A percentile compares a stretch with the other conserved stretches of the same genome.
Evolutionary conservation across 2,113 vertebrate genomes (phyloP).

Genomic region (Trichechus manatus): DNA sequence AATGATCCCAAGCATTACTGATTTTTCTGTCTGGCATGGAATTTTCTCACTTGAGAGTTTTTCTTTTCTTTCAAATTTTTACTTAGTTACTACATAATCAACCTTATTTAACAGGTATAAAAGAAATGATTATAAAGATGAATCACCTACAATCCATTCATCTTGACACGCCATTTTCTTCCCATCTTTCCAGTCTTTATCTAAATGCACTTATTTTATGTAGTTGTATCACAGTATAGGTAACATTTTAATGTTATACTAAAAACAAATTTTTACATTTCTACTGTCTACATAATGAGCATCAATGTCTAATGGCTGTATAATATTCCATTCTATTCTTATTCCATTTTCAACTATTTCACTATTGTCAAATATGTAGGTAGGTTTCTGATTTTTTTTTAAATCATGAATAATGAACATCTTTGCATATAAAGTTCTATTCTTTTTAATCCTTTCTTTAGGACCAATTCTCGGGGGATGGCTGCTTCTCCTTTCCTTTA

Average conservation of each 20-base stretch:
- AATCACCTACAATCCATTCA: conserved; percentile 11
- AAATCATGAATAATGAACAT: not conserved
- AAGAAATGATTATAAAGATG: conserved; percentile 14
- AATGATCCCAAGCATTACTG: not conserved
- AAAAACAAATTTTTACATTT: not conserved
- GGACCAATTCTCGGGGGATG: not conserved
- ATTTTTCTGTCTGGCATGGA: not conserved
- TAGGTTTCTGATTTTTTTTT: not conserved
- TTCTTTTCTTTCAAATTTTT: conserved; percentile 30
- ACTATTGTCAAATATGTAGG: not conserved
- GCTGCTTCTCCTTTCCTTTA: not conserved
- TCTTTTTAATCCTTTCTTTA: conserved; percentile 37
- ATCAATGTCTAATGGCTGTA: not conserved
- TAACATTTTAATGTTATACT: conserved; percentile 3
- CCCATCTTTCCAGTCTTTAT: not conserved
- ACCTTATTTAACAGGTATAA: not conserved
- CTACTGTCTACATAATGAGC: not conserved
- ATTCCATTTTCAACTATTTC: not conserved
- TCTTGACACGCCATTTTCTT: conserved; percentile 19
- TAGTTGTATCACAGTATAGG: not conserved
- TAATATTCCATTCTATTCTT: not conserved
- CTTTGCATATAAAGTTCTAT: conserved; percentile 31
- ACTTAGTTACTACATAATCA: conserved; percentile 52
- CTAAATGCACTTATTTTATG: not conserved
- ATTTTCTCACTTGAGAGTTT: not conserved